Percentiles rank a stretch among this genome's conserved stretches.
Conservation (phyloP, 2,888 invertebrate genomes). For the Eupithecia subfuscata region DNA sequence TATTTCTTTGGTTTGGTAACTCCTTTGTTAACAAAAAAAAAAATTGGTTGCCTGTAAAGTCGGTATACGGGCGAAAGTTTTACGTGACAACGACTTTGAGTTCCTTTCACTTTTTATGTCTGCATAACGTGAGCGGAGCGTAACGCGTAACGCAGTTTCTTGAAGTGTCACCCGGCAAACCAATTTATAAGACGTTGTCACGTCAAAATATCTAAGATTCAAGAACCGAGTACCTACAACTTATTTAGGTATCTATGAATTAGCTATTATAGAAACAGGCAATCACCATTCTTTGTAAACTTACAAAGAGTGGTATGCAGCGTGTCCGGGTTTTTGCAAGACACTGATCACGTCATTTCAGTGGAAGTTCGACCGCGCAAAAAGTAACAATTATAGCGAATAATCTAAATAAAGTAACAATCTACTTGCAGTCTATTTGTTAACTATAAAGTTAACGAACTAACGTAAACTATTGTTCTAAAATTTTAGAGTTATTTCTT, state of each 20-base stretch:
- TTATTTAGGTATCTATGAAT: not conserved
- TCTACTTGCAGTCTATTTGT: constrained; percentile 32
- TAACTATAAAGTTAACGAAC: constrained; percentile 33
- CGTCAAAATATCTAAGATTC: not conserved
- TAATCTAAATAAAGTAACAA: constrained; percentile 32
- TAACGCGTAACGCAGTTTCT: too few species aligned
- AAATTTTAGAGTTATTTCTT: not conserved
- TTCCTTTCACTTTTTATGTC: too few species aligned
- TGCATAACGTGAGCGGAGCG: too few species aligned
- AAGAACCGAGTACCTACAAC: not conserved
- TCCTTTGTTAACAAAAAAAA: not conserved
- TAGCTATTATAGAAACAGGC: constrained; percentile 32
- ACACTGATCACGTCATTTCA: constrained; percentile 56
- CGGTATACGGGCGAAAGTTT: too few species aligned
- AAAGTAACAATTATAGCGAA: constrained; percentile 51
- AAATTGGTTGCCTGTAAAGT: too few species aligned
- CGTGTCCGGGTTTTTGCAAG: constrained; percentile 63
- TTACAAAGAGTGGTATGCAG: constrained; percentile 38
- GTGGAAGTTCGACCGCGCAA: constrained; percentile 50
- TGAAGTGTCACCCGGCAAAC: too few species aligned
- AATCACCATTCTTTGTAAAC: constrained; percentile 48
- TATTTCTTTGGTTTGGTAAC: not conserved
- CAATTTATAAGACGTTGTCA: too few species aligned
- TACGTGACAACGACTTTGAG: too few species aligned
- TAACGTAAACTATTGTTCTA: constrained; percentile 11